Base-by-base conservation (phyloP, 2,113 vertebrate genomes). In the Cryptotis parvus region DNA sequence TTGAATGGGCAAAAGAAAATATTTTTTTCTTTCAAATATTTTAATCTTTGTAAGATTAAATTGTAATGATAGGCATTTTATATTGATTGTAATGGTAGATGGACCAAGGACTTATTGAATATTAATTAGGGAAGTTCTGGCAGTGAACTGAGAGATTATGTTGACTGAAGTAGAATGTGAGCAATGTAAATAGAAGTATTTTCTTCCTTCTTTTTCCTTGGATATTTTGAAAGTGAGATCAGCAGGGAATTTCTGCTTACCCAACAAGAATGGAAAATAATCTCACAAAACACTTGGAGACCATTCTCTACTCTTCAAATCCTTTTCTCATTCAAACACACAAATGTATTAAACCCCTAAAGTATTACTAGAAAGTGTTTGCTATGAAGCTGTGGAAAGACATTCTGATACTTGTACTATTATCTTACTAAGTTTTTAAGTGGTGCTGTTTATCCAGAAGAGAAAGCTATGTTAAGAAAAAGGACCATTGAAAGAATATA, bases 251-350 rank as follows among this genome's bases (percentile, higher is more conserved):
- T 41, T 85, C 33, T 70, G 61, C 49, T 89, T 14, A 52, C 41
- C 27, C 74, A 75, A 33, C 33, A 70, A n/a, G 49, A 76, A 69
- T 4, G 49, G 33, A 26, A 85, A 85, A 85, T 82, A 65, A 33
- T 61, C 78, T 68, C 10, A 26, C 52, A 81, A 77, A 76, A 89
- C 26, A 84, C 2, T 18, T 49, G 14, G 4, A 27, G 41, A 68
- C 81, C 75, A 18, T 41, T 43, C 79, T 76, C 35, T 6, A 35
- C 5, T 63, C 49, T 86, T 33, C n/a, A n/a, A 37, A 77, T 83
- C 10, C 18, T 37, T 81, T 86, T 66, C 63, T 37, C n/a, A 45
- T 77, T 82, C 63, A 81, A 86, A 85, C 33, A 76, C 35, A 89
- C 18, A 37, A 52, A 31, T 16, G 63, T 65, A 35, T 70, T 61